Percentiles rank a stretch among this genome's conserved stretches.
Evolutionary conservation across 2,113 vertebrate genomes (phyloP).

Genomic region (Hucho hucho): DNA sequence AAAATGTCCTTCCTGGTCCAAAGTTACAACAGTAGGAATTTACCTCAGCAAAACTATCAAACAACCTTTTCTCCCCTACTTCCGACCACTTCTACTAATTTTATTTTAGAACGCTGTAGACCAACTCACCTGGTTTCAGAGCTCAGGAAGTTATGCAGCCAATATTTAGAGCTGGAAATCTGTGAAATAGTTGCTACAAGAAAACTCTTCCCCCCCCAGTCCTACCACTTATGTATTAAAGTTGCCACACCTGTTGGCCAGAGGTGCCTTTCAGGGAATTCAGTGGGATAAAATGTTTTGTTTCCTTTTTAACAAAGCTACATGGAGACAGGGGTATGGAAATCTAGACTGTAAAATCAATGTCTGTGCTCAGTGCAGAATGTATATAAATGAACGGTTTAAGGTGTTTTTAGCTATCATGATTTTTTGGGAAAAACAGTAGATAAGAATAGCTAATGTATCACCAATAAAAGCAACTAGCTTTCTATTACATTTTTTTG

Average conservation of each 20-base stretch:
- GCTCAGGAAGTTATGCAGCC: constrained; percentile 14
- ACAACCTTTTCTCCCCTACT: too few species aligned
- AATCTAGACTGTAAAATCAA: background rate
- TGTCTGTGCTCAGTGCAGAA: background rate
- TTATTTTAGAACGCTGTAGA: background rate
- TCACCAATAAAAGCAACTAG: too few species aligned
- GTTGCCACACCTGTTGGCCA: constrained; percentile 11
- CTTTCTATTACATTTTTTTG: too few species aligned
- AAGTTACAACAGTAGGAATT: too few species aligned
- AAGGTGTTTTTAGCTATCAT: background rate
- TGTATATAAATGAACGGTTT: too few species aligned
- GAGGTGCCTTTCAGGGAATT: background rate
- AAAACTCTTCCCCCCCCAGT: background rate
- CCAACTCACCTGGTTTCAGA: background rate
- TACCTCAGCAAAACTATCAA: too few species aligned
- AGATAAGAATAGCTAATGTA: too few species aligned
- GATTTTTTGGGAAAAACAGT: background rate
- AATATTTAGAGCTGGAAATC: background rate
- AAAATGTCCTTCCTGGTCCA: background rate
- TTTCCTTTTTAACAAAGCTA: background rate
- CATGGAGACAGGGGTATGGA: background rate
- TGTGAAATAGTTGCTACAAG: constrained; percentile 5
- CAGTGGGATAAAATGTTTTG: background rate
- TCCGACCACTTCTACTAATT: background rate
- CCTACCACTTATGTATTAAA: constrained; percentile 16